A percentile compares a stretch with the other conserved stretches of the same genome.
Evolutionary conservation across 2,113 vertebrate species (phyloP).

Genomic region (Toxotes jaculatrix): DNA sequence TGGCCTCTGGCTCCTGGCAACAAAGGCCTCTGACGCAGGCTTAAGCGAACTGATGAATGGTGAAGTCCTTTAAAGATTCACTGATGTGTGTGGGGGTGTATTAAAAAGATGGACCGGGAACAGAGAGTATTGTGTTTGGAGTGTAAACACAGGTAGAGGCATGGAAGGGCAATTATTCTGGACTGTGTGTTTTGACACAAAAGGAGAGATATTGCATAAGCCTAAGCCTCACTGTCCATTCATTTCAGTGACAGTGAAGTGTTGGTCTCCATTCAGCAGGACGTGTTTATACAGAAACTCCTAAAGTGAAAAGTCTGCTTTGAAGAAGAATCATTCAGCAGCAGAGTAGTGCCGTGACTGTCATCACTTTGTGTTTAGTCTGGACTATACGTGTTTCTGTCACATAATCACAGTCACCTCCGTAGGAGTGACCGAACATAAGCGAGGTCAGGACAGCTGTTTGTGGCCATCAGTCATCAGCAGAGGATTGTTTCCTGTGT

Average conservation of each 20-base stretch:
- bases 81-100: neutral
- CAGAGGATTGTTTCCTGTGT: conserved; percentile 45
- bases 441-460: conserved; percentile 36
- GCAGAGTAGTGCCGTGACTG: neutral
- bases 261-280: conserved; percentile 13
- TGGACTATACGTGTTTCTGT: conserved; percentile 14
- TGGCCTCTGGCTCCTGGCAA: conserved; percentile 47
- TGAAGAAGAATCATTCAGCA: conserved; percentile 36
- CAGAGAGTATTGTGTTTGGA: conserved; percentile 22
- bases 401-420: conserved; percentile 12
- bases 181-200: conserved; percentile 57
- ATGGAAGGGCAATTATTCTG: conserved; percentile 21
- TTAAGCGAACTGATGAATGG: neutral
- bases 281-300: conserved; percentile 58
- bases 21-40: conserved; percentile 37
- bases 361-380: conserved; percentile 54
- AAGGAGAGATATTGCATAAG: conserved; percentile 47
- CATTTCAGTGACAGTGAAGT: conserved; percentile 39
- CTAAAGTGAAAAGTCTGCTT: conserved; percentile 35
- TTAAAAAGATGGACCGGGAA: conserved; percentile 1
- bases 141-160: conserved; percentile 60
- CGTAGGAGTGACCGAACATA: conserved; percentile 17
- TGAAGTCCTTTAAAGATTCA: conserved; percentile 17
- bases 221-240: conserved; percentile 37
- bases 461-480: conserved; percentile 50